Conservation (phyloP, 2,888 invertebrate genomes). For the Adela reaumurella region DNA sequence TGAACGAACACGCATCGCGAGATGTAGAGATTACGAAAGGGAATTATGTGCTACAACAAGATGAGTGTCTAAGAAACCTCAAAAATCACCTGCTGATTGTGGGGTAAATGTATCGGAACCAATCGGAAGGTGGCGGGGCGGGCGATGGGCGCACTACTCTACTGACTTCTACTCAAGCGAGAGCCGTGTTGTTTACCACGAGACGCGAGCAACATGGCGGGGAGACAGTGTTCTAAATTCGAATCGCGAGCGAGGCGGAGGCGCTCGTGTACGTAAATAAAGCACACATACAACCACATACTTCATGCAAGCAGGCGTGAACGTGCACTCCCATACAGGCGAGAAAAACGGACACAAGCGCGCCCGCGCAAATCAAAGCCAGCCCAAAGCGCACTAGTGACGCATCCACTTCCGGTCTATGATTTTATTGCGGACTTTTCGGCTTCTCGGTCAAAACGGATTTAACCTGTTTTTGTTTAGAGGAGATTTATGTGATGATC, state of each 20-base stretch:
- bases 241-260: slow-evolving; percentile 53
- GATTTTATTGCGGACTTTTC: slow-evolving; percentile 49
- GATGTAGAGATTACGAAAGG: no score
- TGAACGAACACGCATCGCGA: no score
- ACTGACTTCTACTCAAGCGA: no score
- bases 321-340: slow-evolving; percentile 33
- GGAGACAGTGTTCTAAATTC: slow-evolving; percentile 45
- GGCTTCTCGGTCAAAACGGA: slow-evolving; percentile 16
- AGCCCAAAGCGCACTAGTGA: slow-evolving; percentile 48
- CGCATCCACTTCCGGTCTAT: slow-evolving; percentile 52
- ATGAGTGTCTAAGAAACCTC: no score
- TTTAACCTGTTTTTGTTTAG: slow-evolving; percentile 7
- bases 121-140: no score
- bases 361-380: slow-evolving; percentile 35
- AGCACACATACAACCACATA: slow-evolving; percentile 31
- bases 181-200: background rate
- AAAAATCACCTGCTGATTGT: no score
- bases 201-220: slow-evolving; percentile 46
- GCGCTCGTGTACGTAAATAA: slow-evolving; percentile 57
- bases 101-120: no score
- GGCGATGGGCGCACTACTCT: background rate
- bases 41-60: no score
- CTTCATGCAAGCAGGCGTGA: slow-evolving; percentile 20
- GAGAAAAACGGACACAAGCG: slow-evolving; percentile 8
- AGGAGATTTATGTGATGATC: slow-evolving; percentile 1